Evolutionary conservation across 2,888 invertebrate genomes (phyloP).

Genomic region (Dryobota labecula): DNA sequence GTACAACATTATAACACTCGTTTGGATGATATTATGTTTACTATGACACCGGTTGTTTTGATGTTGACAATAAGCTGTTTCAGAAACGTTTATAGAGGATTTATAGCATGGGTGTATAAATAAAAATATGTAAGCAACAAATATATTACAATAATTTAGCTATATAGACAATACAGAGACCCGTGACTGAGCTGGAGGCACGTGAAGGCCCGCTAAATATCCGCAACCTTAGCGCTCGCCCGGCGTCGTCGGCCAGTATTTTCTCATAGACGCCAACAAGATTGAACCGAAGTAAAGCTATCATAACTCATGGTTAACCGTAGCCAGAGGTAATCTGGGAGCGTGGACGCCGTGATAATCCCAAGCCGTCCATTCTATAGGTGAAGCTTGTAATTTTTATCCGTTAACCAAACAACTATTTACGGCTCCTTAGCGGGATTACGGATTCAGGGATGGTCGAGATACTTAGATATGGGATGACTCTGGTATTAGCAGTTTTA

Average conservation of each 20-base stretch:
- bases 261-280: slow-evolving; percentile 88
- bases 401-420: slow-evolving; percentile 70
- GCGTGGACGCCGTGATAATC: slow-evolving; percentile 85
- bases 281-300: slow-evolving; percentile 86
- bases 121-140: neutral
- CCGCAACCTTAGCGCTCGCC: slow-evolving; percentile 77
- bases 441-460: slow-evolving; percentile 38
- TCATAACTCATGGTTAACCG: slow-evolving; percentile 89
- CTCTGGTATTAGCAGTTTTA: neutral
- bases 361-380: slow-evolving; percentile 80
- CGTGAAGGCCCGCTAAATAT: slow-evolving; percentile 71
- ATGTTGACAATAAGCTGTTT: too few species aligned
- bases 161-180: slow-evolving; percentile 21
- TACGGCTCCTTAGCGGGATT: slow-evolving; percentile 50
- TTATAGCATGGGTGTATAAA: too few species aligned
- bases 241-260: slow-evolving; percentile 84
- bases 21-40: too few species aligned
- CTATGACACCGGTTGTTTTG: too few species aligned
- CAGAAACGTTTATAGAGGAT: too few species aligned
- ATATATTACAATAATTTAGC: slow-evolving; percentile 13
- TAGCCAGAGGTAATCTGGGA: slow-evolving; percentile 85
- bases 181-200: slow-evolving; percentile 29
- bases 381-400: slow-evolving; percentile 81
- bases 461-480: slow-evolving; percentile 2
- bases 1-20: too few species aligned